phyloP scores from a whole-genome alignment of 2,888 invertebrate species.

The Drosophila fungiperda region DNA sequence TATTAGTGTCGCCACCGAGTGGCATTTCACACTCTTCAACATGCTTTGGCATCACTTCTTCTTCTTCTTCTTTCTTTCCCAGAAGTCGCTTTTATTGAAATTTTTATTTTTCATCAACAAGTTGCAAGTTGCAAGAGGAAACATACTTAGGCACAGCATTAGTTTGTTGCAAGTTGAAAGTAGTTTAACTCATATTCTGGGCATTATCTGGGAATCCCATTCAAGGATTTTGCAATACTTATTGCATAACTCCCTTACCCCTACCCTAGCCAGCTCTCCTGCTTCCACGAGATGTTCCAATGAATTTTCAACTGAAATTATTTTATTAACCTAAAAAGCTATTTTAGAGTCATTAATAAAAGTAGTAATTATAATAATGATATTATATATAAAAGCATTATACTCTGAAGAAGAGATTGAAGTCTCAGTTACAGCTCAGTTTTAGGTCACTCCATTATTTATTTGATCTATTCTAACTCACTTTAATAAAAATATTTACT shows the following conservation, averaged over 20 bases:
- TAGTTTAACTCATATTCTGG: neutral
- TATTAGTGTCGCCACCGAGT: slow-evolving; percentile 52
- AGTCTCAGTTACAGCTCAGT: neutral
- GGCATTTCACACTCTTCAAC: slow-evolving; percentile 21
- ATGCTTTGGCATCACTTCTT: slow-evolving; percentile 8
- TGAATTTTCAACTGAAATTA: neutral
- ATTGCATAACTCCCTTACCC: neutral
- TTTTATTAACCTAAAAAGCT: neutral
- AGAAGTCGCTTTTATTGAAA: neutral
- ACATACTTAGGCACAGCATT: neutral
- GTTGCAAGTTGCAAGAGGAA: slow-evolving; percentile 4
- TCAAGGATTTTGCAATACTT: neutral
- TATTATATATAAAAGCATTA: too few species aligned
- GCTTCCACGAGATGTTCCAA: neutral
- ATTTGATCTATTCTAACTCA: neutral
- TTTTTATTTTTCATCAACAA: slow-evolving; percentile 22
- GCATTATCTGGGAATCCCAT: neutral
- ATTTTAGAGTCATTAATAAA: too few species aligned
- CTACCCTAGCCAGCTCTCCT: neutral
- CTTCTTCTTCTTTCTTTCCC: neutral
- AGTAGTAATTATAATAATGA: too few species aligned
- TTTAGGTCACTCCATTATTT: neutral
- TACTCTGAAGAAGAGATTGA: too few species aligned
- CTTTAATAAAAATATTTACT: neutral
- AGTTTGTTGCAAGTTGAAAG: neutral